Conservation (phyloP, 2,888 invertebrate genomes). For the Meliscaeva auricollis region DNA sequence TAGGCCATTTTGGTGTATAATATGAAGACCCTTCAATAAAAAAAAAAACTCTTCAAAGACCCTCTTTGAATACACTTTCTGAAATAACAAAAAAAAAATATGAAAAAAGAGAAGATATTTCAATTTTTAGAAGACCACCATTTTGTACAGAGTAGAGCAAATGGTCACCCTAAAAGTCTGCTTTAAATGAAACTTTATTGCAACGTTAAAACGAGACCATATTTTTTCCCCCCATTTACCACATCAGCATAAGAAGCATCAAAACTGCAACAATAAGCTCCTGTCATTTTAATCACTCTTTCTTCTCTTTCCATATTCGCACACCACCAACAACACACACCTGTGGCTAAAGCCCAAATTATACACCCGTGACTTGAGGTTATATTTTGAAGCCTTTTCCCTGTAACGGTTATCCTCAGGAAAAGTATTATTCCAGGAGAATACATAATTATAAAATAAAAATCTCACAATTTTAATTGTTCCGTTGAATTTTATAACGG, state of each 20-base stretch:
- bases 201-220: background rate
- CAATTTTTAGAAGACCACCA: too few relatives aligned
- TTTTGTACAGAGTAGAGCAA: too few relatives aligned
- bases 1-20: too few relatives aligned
- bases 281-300: slow-evolving; percentile 21
- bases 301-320: background rate
- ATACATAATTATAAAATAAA: slow-evolving; percentile 33
- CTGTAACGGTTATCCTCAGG: slow-evolving; percentile 13
- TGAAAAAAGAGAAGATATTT: too few relatives aligned
- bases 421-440: slow-evolving; percentile 11
- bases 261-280: slow-evolving; percentile 26
- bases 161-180: background rate
- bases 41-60: too few relatives aligned
- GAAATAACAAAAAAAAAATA: too few relatives aligned
- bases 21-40: too few relatives aligned
- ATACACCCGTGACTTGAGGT: background rate
- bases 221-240: slow-evolving; percentile 7
- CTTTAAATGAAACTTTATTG: background rate
- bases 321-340: background rate
- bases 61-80: too few relatives aligned
- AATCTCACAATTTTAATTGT: too few relatives aligned
- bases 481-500: slow-evolving; percentile 17
- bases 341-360: slow-evolving; percentile 26
- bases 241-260: slow-evolving; percentile 14
- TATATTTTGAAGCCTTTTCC: background rate